Base-by-base conservation (phyloP, 2,113 vertebrate genomes). In the Petrocephalus zakoni region DNA sequence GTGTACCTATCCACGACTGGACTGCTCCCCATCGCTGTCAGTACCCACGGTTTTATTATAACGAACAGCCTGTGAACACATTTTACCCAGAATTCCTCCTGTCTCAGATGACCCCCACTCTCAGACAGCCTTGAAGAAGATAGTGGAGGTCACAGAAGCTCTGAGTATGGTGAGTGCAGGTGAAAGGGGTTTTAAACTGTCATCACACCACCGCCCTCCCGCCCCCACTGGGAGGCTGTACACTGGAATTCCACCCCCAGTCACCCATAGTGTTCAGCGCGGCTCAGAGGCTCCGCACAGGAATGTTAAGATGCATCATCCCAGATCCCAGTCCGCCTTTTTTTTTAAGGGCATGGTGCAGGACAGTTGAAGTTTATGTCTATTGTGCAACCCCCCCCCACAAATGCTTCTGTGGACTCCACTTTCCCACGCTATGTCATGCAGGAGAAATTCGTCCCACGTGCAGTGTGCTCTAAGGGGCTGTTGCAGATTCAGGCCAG, bases 151-250 rank as follows among this genome's bases (percentile, higher is more conserved):
- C 88, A 89, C 88, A 34, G 85, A 87, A 89, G 88, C 58, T 42
- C 56, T 7, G 49, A 49, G 56, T 68, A 49, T 55, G 86, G 88
- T 88, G 88, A 9, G 15, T 84, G 88, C 88, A 90, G 90, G 90
- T 89, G 90, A 89, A 89, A 89, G 90, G 88, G 85, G 90, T 89
- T 61, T 89, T 85, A 87, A 87, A 75, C 90, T 89, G 90, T 89
- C 90, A 89, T 83, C 90, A 85, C 85, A 55, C 15, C 10, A 19
- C 29, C 21, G 53, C 55, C 56, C 15, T 34, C 25, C 85, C 13
- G 42, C 42, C 25, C n/a, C 47, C 19, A 25, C 83, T 55, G 37
- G 78, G 78, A 55, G 11, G 49, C 84, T 13, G n/a, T 55, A 55
- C 49, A 55, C 51, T 29, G 84, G 82, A 84, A 84, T 47, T 84